Evolutionary conservation across 2,888 invertebrate genomes (phyloP).

Genomic region (Limnephilus marmoratus): DNA sequence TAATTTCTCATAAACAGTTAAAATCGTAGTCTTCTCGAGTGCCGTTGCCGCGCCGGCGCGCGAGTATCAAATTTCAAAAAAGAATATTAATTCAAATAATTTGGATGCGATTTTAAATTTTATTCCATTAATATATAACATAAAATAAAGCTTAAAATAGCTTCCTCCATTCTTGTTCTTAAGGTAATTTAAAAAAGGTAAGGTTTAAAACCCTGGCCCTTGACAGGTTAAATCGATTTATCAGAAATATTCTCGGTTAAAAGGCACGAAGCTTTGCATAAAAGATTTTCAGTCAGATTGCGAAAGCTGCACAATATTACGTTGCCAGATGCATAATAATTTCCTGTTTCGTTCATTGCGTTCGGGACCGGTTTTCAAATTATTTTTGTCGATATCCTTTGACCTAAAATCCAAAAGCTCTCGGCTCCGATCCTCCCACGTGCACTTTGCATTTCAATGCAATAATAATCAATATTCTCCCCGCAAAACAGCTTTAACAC

Average conservation of each 20-base stretch:
- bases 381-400: slow-evolving; percentile 39
- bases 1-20: no score
- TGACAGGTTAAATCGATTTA: neutral
- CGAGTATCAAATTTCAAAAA: no score
- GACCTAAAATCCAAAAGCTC: slow-evolving; percentile 38
- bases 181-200: no score
- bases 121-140: no score
- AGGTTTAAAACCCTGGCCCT: no score
- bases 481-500: slow-evolving; percentile 5
- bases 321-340: neutral
- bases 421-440: slow-evolving; percentile 12
- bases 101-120: no score
- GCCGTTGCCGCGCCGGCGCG: no score
- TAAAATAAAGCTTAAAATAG: no score
- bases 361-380: slow-evolving; percentile 23
- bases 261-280: neutral
- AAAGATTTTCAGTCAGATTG: neutral
- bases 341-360: neutral
- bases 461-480: neutral
- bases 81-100: no score
- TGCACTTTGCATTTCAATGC: slow-evolving; percentile 29
- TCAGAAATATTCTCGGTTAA: neutral
- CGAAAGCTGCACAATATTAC: neutral
- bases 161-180: no score
- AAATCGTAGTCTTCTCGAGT: no score